Conservation (phyloP, 64 coral and sea anemone species). For the Catalaphyllia jardinei region DNA sequence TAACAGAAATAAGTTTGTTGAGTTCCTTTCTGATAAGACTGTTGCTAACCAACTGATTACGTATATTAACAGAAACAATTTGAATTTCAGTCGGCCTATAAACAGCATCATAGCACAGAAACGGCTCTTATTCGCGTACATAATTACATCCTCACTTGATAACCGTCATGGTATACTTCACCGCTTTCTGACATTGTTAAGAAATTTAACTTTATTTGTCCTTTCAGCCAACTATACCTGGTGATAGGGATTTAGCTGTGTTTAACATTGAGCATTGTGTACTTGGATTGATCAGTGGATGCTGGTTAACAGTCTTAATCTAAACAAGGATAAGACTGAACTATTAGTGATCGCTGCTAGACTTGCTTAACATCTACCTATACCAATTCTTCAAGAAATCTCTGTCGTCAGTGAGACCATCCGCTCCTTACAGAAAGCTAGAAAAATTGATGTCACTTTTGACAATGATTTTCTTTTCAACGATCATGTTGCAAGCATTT, state of each 20-base stretch:
- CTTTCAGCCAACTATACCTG: constrained; percentile 6
- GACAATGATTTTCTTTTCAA: constrained; percentile 22
- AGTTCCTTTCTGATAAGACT: constrained; percentile 13
- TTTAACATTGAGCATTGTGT: constrained; percentile 6
- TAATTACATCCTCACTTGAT: background rate
- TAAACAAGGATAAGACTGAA: constrained; percentile 33
- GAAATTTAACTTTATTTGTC: constrained; percentile 38
- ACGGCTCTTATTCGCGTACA: constrained; percentile 14
- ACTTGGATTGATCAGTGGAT: constrained; percentile 26
- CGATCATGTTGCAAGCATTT: constrained; percentile 44
- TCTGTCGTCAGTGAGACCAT: background rate
- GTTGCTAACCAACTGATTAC: background rate
- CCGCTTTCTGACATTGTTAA: constrained; percentile 15
- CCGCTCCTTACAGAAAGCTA: background rate
- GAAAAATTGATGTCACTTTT: constrained; percentile 19
- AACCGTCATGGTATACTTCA: background rate
- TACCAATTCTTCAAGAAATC: constrained; percentile 1
- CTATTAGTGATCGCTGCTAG: constrained; percentile 6
- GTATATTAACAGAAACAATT: constrained; percentile 12
- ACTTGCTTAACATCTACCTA: constrained; percentile 18
- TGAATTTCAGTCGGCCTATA: background rate
- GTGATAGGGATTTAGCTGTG: constrained; percentile 1
- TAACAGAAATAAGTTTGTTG: background rate
- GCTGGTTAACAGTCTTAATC: constrained; percentile 18
- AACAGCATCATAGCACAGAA: background rate